These are phyloP conservation scores for Theristus sp. DNA, from an alignment of 2,888 invertebrate genomes.

Conservation along the genomic window DNA sequence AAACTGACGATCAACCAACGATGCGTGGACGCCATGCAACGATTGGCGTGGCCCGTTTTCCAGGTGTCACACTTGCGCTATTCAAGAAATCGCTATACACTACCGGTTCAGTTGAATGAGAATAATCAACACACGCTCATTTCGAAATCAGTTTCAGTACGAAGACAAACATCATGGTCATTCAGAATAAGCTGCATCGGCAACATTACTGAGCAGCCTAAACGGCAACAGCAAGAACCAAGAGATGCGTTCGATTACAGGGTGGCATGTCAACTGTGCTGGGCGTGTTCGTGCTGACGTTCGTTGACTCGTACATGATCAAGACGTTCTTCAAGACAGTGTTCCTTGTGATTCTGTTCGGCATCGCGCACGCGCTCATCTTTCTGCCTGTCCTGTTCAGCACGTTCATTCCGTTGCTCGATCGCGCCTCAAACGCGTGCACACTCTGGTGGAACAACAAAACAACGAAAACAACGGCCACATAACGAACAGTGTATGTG, in stretches of 20 bases:
- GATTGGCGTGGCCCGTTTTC: conserved; percentile 20
- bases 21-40: conserved; percentile 24
- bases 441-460: too few species aligned
- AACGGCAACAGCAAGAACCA: too few species aligned
- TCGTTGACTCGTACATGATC: conserved; percentile 82
- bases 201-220: too few species aligned
- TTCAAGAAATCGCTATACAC: too few species aligned
- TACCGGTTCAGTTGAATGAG: too few species aligned
- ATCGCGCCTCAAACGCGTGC: background rate
- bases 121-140: too few species aligned
- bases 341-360: conserved; percentile 75
- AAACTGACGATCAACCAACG: conserved; percentile 45
- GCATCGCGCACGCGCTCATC: conserved; percentile 76
- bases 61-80: conserved; percentile 14
- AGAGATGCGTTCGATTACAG: too few species aligned
- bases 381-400: conserved; percentile 46
- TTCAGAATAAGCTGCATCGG: too few species aligned
- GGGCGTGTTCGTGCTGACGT: conserved; percentile 61
- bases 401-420: conserved; percentile 16
- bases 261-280: conserved; percentile 46
- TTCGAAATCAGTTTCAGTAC: background rate
- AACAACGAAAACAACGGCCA: too few species aligned
- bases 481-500: too few species aligned
- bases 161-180: too few species aligned
- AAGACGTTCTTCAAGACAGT: conserved; percentile 85